Base-by-base conservation (phyloP, 1,140 invertebrate genomes). In the Chionoecetes opilio region DNA sequence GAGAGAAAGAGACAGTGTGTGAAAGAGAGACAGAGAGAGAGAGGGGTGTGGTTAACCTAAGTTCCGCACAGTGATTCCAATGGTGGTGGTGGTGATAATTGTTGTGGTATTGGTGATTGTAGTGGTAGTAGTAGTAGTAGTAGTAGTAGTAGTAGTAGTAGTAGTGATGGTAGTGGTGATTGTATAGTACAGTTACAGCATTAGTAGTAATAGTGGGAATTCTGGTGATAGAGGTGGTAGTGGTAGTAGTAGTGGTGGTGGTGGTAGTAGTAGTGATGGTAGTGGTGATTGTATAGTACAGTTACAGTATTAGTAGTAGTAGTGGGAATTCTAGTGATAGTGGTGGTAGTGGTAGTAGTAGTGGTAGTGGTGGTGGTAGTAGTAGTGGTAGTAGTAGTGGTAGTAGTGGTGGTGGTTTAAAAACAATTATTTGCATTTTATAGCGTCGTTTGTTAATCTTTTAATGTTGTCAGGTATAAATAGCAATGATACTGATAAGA, bases 61-160 rank as follows among this genome's bases (percentile, higher is more conserved):
- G n/a, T n/a, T 37, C 32, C 34, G 85, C 32, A 6, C 21, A 5
- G 85, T 35, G 21, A 29, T 14, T 26, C 0, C 17, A 87, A 9
- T 87, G 34, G 85, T 87, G n/a, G 85, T 87, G n/a, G 85, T 87
- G n/a, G 85, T 87, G 9, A 29, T 87, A 26, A 32, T 87, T 6
- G 85, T 87, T 34, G 29, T 87, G 9, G 32, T 35, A 34, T 29
- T 37, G 26, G 85, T 35, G 37, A 29, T 37, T 34, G 85, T 35
- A 35, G 85, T 87, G 34, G 31, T 87, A 87, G 85, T 87, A 87
- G 32, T 87, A 87, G 85, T 87, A 87, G 85, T 87, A 87, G 85
- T 87, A 87, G 85, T 87, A 87, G 85, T 87, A 87, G 85, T 87
- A 38, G 85, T 87, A 34, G 85, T 87, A 34, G 85, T 87, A n/a